Percentiles rank a stretch among this genome's conserved stretches.
These are phyloP conservation scores for Festucalex cinctus DNA, from an alignment of 2,113 vertebrate genomes.

Conservation along the genomic window DNA sequence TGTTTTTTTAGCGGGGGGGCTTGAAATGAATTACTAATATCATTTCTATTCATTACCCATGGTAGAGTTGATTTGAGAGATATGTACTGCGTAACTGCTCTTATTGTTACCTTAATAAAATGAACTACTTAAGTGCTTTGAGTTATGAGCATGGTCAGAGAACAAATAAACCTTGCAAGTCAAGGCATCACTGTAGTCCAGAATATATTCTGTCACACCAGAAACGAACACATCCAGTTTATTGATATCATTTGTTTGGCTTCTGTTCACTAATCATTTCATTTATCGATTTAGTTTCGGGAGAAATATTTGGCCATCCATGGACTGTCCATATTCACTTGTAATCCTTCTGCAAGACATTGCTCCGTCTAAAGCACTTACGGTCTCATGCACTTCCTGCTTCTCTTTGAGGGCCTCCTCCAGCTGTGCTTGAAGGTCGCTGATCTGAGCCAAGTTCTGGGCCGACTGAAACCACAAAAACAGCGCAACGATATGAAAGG, in stretches of 20 bases:
- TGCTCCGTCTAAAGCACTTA: slow-evolving; percentile 40
- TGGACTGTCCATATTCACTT: not conserved
- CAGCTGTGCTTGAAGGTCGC: slow-evolving; percentile 89
- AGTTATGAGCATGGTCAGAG: no score
- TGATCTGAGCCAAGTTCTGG: slow-evolving; percentile 92
- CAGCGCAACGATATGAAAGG: not conserved
- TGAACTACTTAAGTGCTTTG: no score
- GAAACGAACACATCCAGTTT: not conserved
- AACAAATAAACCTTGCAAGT: not conserved
- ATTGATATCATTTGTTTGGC: not conserved
- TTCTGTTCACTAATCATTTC: not conserved
- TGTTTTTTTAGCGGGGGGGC: no score
- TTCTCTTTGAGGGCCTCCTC: slow-evolving; percentile 93
- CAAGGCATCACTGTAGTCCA: not conserved
- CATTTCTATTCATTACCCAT: no score
- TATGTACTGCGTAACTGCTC: no score
- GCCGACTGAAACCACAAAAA: slow-evolving; percentile 75
- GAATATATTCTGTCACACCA: not conserved
- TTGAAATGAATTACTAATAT: no score
- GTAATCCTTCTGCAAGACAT: not conserved
- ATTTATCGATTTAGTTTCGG: not conserved
- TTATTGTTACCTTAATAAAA: no score
- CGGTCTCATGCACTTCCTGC: slow-evolving; percentile 95
- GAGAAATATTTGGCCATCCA: not conserved
- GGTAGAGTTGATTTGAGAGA: no score